Conservation (phyloP, 2,113 vertebrate genomes). For the Chinchilla lanigera region DNA sequence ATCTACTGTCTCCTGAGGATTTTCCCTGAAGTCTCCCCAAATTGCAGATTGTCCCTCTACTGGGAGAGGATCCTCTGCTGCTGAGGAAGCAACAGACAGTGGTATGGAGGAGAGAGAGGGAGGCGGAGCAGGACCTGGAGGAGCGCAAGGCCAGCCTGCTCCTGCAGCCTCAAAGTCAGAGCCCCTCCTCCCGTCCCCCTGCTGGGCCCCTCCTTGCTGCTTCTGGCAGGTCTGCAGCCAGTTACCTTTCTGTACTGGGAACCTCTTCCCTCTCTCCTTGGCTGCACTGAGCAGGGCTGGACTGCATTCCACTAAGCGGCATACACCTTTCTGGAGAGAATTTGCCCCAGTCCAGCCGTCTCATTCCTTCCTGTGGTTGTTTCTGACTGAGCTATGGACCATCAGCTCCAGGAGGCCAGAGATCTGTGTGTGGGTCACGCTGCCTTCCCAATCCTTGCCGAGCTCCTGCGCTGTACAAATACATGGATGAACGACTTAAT, state of each 20-base stretch:
- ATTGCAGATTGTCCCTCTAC: background rate
- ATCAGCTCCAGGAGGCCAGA: background rate
- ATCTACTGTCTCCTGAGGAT: background rate
- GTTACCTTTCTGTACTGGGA: background rate
- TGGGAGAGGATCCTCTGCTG: background rate
- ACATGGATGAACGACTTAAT: background rate
- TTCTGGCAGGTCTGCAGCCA: background rate
- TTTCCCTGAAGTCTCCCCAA: background rate
- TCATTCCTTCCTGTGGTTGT: background rate
- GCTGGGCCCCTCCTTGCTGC: too few species aligned
- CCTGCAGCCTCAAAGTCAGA: background rate
- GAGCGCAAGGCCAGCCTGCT: background rate
- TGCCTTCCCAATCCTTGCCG: background rate
- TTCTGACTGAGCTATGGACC: background rate
- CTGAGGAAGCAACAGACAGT: background rate
- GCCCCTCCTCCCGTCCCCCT: background rate
- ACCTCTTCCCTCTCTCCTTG: too few species aligned
- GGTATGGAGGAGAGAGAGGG: background rate
- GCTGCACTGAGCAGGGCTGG: background rate
- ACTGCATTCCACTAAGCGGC: background rate
- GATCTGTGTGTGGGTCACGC: background rate
- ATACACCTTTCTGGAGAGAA: background rate
- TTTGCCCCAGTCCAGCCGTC: background rate
- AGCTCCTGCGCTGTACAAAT: background rate
- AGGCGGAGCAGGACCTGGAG: background rate